Conservation (phyloP, 2,888 invertebrate genomes). For the Uropetala carovei region DNA sequence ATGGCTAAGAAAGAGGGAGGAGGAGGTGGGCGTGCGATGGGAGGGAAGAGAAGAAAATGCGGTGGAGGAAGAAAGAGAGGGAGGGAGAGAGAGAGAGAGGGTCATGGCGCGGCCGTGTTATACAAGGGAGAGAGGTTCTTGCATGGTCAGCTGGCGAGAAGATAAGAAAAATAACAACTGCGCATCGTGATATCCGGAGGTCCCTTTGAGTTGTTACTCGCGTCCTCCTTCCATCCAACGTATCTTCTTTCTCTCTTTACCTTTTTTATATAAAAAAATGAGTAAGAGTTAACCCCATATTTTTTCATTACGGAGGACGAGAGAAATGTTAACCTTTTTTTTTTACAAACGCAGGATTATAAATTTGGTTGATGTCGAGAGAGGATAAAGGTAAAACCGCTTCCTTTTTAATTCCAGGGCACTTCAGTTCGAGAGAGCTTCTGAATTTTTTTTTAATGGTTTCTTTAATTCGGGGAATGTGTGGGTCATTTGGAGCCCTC, state of each 20-base stretch:
- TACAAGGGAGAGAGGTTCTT: slow-evolving; percentile 7
- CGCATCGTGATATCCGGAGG: background rate
- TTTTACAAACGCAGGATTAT: no score
- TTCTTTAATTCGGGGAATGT: no score
- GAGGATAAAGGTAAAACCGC: no score
- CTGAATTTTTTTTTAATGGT: no score
- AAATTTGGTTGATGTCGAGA: no score
- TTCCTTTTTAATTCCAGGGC: no score
- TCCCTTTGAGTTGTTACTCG: background rate
- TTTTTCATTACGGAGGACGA: no score
- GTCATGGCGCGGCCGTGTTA: background rate
- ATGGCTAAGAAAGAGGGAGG: background rate
- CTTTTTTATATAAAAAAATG: no score
- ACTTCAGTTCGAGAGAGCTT: no score
- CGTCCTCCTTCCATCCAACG: background rate
- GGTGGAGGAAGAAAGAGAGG: background rate
- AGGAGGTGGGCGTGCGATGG: background rate
- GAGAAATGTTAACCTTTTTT: no score
- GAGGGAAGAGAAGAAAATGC: background rate
- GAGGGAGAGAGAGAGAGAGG: background rate
- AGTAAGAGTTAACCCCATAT: no score
- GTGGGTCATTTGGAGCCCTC: no score
- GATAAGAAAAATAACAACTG: background rate
- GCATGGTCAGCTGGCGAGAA: background rate
- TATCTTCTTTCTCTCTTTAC: background rate